Base-by-base conservation (phyloP, 2,113 vertebrate species). In the Pterocles burchelli region DNA sequence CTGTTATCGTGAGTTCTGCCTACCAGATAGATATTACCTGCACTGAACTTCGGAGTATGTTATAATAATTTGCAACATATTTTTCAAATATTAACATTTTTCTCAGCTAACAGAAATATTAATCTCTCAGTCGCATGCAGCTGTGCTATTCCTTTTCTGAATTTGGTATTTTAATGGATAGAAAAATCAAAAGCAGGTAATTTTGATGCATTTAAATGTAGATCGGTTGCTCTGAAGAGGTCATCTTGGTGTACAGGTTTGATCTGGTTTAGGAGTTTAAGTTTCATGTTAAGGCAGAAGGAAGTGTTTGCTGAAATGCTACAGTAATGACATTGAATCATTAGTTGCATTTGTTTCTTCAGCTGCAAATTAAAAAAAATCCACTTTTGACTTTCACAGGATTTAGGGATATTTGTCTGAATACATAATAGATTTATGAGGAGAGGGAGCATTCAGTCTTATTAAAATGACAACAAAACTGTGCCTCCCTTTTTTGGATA, bases 311-410 rank as follows among this genome's bases (percentile, higher is more conserved):
- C 41, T 75, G 65, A 91, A 91, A 54, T 70, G 12, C 17, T 51
- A 7, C 18, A n/a, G 45, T 55, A 52, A 65, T 55, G 38, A 36
- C 49, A 62, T 52, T 29, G 58, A 88, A 65, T 88, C 59, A 41
- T 72, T 72, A n/a, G 18, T 65, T 83, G 28, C 22, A 49, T 87
- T 94, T 94, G 66, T 93, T 96, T 95, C 63, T 95, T 94, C 74
- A 68, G 54, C 85, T 45, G 41, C 46, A 79, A 96, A 89, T 93
- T 75, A 68, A 36, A n/a, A 48, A 36, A n/a, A 26, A 49, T 16
- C 18, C 21, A 31, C 6, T 72, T 85, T 72, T 75, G 57, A 66
- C 48, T 74, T 85, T 85, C 36, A 24, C 72, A 75, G 24, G 45
- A n/a, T 79, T 93, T 67, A 87, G 38, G 15, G 36, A 45, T 89